A percentile compares a stretch with the other conserved stretches of the same genome.
These are phyloP conservation scores for Agrypnus murinus DNA, from an alignment of 2,888 invertebrate genomes.

Conservation along the genomic window DNA sequence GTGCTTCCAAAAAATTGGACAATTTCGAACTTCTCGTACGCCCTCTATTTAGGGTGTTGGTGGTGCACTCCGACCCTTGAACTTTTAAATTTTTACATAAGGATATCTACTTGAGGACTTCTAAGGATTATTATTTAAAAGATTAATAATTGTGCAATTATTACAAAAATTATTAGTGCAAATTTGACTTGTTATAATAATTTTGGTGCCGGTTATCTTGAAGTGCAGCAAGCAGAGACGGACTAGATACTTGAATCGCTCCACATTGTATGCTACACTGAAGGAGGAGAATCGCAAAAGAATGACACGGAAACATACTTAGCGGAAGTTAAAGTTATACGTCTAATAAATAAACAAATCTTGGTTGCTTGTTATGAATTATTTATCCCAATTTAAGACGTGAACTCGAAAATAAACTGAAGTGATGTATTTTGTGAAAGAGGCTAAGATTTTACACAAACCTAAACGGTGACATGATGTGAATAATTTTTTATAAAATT, in stretches of 20 bases:
- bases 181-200: constrained; percentile 9
- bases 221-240: background rate
- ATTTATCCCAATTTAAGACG: constrained; percentile 37
- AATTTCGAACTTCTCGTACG: constrained; percentile 28
- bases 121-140: background rate
- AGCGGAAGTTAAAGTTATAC: constrained; percentile 50
- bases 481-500: constrained; percentile 20
- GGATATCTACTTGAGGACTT: too few species aligned
- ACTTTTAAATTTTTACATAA: constrained; percentile 1
- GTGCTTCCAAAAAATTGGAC: constrained; percentile 54
- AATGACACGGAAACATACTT: constrained; percentile 67
- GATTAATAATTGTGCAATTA: constrained; percentile 2
- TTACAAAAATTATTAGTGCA: background rate
- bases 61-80: background rate
- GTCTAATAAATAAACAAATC: constrained; percentile 34
- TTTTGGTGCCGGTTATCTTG: constrained; percentile 8
- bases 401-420: constrained; percentile 34
- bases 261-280: constrained; percentile 26
- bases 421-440: constrained; percentile 63
- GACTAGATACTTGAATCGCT: constrained; percentile 10
- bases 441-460: constrained; percentile 58
- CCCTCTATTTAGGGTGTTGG: background rate
- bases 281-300: constrained; percentile 48
- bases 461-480: constrained; percentile 61
- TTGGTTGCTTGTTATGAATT: constrained; percentile 41